A percentile compares a stretch with the other conserved stretches of the same genome.
Conservation (phyloP, 2,113 vertebrate species). For the Tetrax tetrax region DNA sequence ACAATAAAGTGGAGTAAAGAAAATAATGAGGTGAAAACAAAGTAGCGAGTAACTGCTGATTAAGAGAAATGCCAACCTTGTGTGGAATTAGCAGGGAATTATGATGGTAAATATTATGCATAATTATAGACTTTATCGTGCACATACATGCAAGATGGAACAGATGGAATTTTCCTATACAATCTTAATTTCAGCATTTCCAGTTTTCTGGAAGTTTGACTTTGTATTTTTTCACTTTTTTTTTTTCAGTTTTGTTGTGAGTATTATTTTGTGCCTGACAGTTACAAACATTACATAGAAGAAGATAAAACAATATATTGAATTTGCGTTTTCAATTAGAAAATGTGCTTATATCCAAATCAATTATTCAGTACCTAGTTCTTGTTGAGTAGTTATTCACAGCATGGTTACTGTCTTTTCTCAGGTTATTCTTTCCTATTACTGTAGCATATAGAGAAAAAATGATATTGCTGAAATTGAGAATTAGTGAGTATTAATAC, state of each 20-base stretch:
- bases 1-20: neutral
- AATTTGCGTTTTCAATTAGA: neutral
- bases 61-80: neutral
- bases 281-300: neutral
- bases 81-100: neutral
- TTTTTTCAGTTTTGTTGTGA: neutral
- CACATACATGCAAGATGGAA: neutral
- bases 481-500: neutral
- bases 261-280: neutral
- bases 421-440: neutral
- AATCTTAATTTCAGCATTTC: neutral
- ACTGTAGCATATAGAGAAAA: neutral
- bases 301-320: neutral
- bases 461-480: neutral
- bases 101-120: neutral
- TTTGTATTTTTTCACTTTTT: neutral
- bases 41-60: neutral
- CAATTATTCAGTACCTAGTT: neutral
- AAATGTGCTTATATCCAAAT: neutral
- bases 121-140: neutral
- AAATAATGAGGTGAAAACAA: neutral
- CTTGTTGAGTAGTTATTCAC: neutral
- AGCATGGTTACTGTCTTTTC: neutral
- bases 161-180: neutral
- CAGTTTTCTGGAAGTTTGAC: neutral